Conservation (phyloP, 2,113 vertebrate genomes). For the Pelecanus crispus region DNA sequence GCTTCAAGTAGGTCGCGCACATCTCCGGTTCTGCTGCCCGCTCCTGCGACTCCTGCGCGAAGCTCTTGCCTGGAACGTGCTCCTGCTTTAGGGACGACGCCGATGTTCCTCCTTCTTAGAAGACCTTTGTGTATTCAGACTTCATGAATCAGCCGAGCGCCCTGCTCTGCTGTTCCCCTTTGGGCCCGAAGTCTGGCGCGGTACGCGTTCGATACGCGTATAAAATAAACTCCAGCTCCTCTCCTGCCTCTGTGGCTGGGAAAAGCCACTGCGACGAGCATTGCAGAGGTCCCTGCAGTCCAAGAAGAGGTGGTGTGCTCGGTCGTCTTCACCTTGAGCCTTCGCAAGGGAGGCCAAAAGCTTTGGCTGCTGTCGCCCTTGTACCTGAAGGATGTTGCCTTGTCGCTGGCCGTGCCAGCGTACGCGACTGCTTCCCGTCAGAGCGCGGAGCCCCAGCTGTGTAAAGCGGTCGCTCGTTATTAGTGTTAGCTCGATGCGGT, state of each 20-base stretch:
- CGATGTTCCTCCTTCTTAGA: not conserved
- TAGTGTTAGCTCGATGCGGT: not conserved
- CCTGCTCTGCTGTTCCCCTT: rapidly evolving
- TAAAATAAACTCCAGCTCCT: not conserved
- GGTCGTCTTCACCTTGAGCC: not conserved
- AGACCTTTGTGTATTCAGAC: not conserved
- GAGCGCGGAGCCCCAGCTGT: not conserved
- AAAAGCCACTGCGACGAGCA: rapidly evolving
- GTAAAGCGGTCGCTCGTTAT: rapidly evolving
- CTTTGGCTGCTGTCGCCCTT: not conserved
- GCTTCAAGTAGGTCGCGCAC: rapidly evolving
- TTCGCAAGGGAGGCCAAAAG: not conserved
- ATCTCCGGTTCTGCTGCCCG: rapidly evolving
- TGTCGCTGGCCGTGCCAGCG: not conserved
- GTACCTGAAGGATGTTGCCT: not conserved
- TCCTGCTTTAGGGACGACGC: rapidly evolving
- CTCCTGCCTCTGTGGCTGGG: not conserved
- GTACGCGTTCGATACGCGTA: rapidly evolving
- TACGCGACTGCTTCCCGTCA: rapidly evolving
- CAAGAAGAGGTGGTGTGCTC: not conserved
- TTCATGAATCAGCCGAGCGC: rapidly evolving
- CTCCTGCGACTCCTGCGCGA: not conserved
- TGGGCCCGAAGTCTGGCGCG: too few relatives aligned
- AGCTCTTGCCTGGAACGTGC: rapidly evolving
- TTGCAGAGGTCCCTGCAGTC: not conserved